Percentiles rank a stretch among this genome's conserved stretches.
phyloP scores from a whole-genome alignment of 2,888 invertebrate genomes.

The Rhogogaster chlorosoma region DNA sequence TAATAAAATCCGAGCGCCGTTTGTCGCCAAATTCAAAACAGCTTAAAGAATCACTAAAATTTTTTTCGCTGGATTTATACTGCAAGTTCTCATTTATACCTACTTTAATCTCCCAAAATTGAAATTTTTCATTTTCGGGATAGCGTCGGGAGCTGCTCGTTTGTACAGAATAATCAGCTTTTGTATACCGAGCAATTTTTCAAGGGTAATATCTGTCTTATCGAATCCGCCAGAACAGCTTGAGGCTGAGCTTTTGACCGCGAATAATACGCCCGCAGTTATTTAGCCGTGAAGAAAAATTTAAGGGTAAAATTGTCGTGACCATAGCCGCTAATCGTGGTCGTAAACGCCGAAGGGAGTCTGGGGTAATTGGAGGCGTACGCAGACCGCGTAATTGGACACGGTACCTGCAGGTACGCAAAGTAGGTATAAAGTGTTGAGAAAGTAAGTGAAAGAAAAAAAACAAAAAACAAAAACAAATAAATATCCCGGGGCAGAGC shows the following conservation, averaged over 20 bases:
- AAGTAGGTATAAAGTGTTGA: not conserved
- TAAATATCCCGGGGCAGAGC: not conserved
- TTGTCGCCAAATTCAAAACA: not conserved
- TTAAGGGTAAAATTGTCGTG: conserved; percentile 35
- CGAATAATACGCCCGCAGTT: not conserved
- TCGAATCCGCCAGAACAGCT: not conserved
- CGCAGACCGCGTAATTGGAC: conserved; percentile 38
- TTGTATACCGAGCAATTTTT: not conserved
- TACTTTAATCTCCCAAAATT: not conserved
- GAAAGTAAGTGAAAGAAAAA: not conserved
- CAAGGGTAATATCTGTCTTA: not conserved
- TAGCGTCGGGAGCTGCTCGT: not conserved
- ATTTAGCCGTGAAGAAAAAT: not conserved
- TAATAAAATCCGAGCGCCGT: not conserved
- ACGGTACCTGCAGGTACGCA: not conserved
- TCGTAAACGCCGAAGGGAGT: conserved; percentile 40
- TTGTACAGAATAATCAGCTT: not conserved
- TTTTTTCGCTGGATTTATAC: not conserved
- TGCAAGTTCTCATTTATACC: not conserved
- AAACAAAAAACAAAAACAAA: not conserved
- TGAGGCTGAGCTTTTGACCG: not conserved
- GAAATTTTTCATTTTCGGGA: not conserved
- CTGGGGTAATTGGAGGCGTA: conserved; percentile 10
- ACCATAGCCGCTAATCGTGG: conserved; percentile 27
- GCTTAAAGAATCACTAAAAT: not conserved